A percentile compares a stretch with the other conserved stretches of the same genome.
Conservation (phyloP, 2,888 invertebrate species). For the Morinoia aosen region DNA sequence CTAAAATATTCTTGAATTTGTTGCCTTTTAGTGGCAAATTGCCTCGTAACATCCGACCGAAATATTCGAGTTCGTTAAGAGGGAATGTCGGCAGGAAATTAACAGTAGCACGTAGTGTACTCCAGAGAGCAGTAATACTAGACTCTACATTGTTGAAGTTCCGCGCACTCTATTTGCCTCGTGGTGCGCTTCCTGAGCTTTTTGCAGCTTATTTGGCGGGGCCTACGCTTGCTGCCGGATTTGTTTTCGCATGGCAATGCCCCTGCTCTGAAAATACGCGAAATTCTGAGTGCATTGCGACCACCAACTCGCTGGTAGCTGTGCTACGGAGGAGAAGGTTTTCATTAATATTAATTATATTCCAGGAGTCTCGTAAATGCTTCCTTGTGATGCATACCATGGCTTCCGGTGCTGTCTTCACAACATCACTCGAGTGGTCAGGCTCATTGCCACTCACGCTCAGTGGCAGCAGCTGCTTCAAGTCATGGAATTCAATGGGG, state of each 20-base stretch:
- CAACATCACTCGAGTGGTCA: no score
- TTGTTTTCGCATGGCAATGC: background rate
- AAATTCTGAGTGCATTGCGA: background rate
- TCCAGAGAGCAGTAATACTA: background rate
- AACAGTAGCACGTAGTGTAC: background rate
- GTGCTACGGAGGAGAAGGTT: background rate
- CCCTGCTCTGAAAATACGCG: background rate
- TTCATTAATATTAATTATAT: background rate
- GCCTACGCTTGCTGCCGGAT: background rate
- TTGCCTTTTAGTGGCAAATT: background rate
- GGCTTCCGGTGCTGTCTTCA: no score
- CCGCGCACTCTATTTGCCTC: background rate
- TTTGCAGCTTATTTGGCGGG: background rate
- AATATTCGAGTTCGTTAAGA: conserved; percentile 17
- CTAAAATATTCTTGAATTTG: background rate
- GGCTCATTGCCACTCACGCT: no score
- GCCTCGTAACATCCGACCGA: background rate
- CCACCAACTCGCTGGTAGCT: background rate
- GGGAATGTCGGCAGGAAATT: background rate
- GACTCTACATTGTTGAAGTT: background rate
- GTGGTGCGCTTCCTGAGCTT: background rate
- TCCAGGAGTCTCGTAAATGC: background rate
- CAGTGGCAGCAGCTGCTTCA: no score
- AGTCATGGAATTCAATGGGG: no score
- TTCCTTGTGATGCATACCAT: background rate